Percentiles rank a stretch among this genome's conserved stretches.
Evolutionary conservation across 2,888 invertebrate genomes (phyloP).

Genomic region (Oxytorus armatus): DNA sequence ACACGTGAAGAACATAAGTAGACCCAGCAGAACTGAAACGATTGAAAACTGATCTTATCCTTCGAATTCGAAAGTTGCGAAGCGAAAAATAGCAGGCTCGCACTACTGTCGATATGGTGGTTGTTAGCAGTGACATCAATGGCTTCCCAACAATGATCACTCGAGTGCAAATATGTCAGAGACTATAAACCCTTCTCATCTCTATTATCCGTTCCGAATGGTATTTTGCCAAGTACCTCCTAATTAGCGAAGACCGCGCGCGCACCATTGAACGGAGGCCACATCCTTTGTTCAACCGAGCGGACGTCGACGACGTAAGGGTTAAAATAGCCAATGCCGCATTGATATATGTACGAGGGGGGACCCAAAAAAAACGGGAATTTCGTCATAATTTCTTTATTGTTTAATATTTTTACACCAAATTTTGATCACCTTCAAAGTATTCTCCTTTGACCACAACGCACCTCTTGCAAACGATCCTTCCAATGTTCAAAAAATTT

Average conservation of each 20-base stretch:
- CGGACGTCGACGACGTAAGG: slow-evolving; percentile 44
- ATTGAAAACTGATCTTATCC: not conserved
- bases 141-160: slow-evolving; percentile 18
- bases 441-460: too few relatives aligned
- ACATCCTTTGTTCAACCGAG: slow-evolving; percentile 42
- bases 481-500: too few relatives aligned
- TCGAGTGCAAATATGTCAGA: slow-evolving; percentile 12
- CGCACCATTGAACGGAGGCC: slow-evolving; percentile 41
- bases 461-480: too few relatives aligned
- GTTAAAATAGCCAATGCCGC: slow-evolving; percentile 54
- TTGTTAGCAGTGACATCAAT: slow-evolving; percentile 3
- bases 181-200: slow-evolving; percentile 17
- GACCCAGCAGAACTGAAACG: not conserved
- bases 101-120: not conserved
- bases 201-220: slow-evolving; percentile 32
- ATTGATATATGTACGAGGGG: too few relatives aligned
- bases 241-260: slow-evolving; percentile 54
- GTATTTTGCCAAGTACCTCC: slow-evolving; percentile 46
- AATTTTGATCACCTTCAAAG: too few relatives aligned
- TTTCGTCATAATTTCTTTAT: too few relatives aligned
- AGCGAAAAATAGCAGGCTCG: not conserved
- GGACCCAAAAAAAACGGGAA: too few relatives aligned
- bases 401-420: too few relatives aligned
- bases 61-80: not conserved
- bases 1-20: not conserved